These are phyloP conservation scores for Conomelus anceps DNA, from an alignment of 2,888 invertebrate species.

Conservation along the genomic window DNA sequence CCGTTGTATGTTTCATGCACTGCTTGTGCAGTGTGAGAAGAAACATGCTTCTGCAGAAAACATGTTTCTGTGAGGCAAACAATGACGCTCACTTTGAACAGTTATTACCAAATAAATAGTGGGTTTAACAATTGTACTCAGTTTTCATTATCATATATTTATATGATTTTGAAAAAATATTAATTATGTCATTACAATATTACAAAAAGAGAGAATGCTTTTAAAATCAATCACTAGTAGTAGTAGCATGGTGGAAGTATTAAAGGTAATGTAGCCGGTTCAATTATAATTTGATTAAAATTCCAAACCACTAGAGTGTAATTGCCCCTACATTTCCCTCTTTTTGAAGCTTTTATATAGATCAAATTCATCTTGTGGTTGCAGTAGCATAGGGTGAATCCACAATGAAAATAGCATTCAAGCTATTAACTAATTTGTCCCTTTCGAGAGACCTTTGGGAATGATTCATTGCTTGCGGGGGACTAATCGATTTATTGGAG, in stretches of 20 bases:
- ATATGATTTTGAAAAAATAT: too few relatives aligned
- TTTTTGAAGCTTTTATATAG: neutral
- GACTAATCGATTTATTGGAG: neutral
- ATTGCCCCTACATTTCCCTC: neutral
- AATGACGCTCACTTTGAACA: too few relatives aligned
- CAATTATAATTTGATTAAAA: neutral
- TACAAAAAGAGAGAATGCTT: too few relatives aligned
- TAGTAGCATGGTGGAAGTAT: too few relatives aligned
- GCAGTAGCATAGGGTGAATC: neutral
- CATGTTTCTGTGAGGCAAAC: too few relatives aligned
- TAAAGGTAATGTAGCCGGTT: neutral
- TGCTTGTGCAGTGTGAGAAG: too few relatives aligned
- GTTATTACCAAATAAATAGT: too few relatives aligned
- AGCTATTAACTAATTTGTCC: neutral
- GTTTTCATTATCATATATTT: too few relatives aligned
- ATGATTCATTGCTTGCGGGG: neutral
- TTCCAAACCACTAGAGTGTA: neutral
- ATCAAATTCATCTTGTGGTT: neutral
- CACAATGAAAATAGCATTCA: neutral
- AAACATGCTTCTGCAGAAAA: too few relatives aligned
- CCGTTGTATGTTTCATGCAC: too few relatives aligned
- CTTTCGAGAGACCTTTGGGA: neutral
- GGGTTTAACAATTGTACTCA: too few relatives aligned
- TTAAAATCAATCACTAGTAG: neutral
- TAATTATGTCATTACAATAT: too few relatives aligned